Conservation (phyloP, 2,888 invertebrate species). For the Trimorus sp. region DNA sequence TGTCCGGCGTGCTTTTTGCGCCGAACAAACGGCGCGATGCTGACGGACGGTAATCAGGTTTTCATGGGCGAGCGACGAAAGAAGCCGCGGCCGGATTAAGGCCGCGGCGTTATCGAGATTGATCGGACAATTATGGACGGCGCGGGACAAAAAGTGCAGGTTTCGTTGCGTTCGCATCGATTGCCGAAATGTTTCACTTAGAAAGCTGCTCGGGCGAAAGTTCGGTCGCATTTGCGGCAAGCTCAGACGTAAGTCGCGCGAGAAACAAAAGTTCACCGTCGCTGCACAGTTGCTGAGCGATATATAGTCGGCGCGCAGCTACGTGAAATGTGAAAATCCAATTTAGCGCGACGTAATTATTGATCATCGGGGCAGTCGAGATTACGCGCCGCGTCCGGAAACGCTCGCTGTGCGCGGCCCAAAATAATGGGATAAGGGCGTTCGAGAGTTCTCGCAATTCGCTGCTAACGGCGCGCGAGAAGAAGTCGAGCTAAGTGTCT, state of each 20-base stretch:
- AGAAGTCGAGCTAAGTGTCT: conserved; percentile 16
- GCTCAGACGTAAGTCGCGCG: conserved; percentile 53
- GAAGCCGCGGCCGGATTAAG: too few species aligned
- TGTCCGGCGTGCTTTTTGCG: conserved; percentile 8
- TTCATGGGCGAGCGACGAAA: too few species aligned
- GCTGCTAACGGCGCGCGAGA: conserved; percentile 16
- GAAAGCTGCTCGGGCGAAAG: conserved; percentile 60
- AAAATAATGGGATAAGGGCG: conserved; percentile 30
- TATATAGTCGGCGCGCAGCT: conserved; percentile 34
- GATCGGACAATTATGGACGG: too few species aligned
- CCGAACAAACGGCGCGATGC: not conserved
- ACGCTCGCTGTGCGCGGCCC: conserved; percentile 15
- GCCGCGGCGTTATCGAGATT: too few species aligned
- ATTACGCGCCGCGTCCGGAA: conserved; percentile 25
- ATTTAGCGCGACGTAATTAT: conserved; percentile 66
- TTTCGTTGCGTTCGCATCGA: conserved; percentile 52
- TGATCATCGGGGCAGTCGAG: conserved; percentile 59
- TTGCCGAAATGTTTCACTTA: conserved; percentile 64
- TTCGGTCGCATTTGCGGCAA: conserved; percentile 57
- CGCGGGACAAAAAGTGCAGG: too few species aligned
- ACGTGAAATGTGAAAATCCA: conserved; percentile 58
- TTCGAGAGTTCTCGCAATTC: conserved; percentile 7
- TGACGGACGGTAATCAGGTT: too few species aligned
- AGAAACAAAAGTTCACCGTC: conserved; percentile 56
- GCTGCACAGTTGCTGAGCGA: conserved; percentile 47